These are phyloP conservation scores for Linurgus olivaceus DNA, from an alignment of 2,797 vertebrate genomes.

Conservation along the genomic window DNA sequence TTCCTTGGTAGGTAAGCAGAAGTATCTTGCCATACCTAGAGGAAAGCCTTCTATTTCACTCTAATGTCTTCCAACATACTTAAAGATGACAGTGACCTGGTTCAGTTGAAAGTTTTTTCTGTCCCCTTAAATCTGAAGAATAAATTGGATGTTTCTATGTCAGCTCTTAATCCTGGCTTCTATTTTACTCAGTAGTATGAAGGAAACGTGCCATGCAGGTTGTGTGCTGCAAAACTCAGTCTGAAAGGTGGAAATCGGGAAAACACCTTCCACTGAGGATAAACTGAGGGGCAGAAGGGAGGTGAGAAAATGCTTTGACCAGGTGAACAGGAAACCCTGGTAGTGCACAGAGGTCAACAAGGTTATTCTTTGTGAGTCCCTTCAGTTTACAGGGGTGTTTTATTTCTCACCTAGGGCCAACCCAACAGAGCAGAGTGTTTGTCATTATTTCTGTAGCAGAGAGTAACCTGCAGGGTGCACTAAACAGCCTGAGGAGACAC, in stretches of 20 bases:
- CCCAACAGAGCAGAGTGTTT: neutral
- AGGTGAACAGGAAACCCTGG: neutral
- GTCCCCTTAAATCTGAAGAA: neutral
- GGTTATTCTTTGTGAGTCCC: neutral
- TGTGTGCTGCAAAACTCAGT: neutral
- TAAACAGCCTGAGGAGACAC: neutral
- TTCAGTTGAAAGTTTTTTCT: neutral
- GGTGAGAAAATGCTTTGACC: neutral
- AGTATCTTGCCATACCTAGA: neutral
- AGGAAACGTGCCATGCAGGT: accelerated
- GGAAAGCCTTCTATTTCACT: neutral
- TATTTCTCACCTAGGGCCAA: neutral
- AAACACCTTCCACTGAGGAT: neutral
- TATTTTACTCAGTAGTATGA: neutral
- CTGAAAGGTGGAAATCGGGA: neutral
- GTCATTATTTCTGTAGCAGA: neutral
- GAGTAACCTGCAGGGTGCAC: neutral
- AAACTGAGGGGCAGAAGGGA: neutral
- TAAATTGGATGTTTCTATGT: neutral
- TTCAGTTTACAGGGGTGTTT: neutral
- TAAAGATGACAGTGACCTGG: neutral
- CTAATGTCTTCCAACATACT: neutral
- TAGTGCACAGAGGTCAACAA: neutral
- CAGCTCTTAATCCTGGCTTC: neutral
- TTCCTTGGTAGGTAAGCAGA: neutral